Evolutionary conservation across 2,888 invertebrate species (phyloP).

Genomic region (Galerucella pusilla): DNA sequence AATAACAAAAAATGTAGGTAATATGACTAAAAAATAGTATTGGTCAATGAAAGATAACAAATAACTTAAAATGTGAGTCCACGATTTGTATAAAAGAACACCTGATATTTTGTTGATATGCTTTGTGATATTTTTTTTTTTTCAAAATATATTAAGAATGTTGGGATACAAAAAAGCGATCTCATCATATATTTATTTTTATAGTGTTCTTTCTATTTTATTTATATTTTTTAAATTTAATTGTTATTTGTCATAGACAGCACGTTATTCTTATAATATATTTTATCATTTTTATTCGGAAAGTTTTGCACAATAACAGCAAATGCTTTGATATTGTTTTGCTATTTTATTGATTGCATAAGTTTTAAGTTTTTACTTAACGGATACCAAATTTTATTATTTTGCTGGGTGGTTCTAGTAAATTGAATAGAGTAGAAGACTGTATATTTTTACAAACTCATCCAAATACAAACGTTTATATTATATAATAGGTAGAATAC

Average conservation of each 20-base stretch:
- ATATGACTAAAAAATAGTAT: too few relatives aligned
- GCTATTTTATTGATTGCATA: slow-evolving; percentile 1
- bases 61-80: background rate
- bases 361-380: background rate
- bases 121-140: slow-evolving; percentile 37
- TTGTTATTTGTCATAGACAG: slow-evolving; percentile 25
- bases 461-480: background rate
- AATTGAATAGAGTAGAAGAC: background rate
- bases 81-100: slow-evolving; percentile 9
- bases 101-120: slow-evolving; percentile 23
- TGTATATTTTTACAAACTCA: background rate
- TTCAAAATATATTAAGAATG: slow-evolving; percentile 26
- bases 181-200: slow-evolving; percentile 27
- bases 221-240: slow-evolving; percentile 26
- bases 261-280: slow-evolving; percentile 26
- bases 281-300: slow-evolving; percentile 45
- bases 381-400: slow-evolving; percentile 4
- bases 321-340: slow-evolving; percentile 29
- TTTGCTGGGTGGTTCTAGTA: slow-evolving; percentile 6
- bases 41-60: too few relatives aligned
- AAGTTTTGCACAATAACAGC: slow-evolving; percentile 44
- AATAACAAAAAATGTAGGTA: too few relatives aligned
- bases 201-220: slow-evolving; percentile 27
- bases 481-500: too few relatives aligned
- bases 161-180: slow-evolving; percentile 28